These are phyloP conservation scores for Ellobius talpinus DNA, from an alignment of 2,113 vertebrate genomes.

Conservation along the genomic window DNA sequence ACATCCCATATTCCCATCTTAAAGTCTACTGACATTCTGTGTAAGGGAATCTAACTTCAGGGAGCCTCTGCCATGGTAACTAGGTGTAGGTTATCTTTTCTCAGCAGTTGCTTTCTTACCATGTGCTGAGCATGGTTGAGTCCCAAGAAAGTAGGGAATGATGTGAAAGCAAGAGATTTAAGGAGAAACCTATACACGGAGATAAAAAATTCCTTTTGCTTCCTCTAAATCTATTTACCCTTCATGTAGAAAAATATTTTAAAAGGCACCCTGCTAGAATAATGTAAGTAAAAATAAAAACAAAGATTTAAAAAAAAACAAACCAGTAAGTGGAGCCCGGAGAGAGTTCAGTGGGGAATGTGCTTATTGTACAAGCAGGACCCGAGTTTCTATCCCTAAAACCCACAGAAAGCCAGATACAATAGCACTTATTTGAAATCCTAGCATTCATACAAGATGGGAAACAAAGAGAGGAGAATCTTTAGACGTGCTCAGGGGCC, in stretches of 20 bases:
- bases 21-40: not conserved
- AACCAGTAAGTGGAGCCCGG: not conserved
- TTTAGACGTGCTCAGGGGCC: too few species aligned
- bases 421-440: not conserved
- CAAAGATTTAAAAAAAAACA: constrained; percentile 1
- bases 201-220: constrained; percentile 35
- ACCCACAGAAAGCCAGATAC: not conserved
- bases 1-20: not conserved
- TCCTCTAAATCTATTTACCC: constrained; percentile 40
- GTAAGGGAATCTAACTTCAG: not conserved
- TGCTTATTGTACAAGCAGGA: not conserved
- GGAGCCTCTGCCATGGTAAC: not conserved
- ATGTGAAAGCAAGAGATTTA: not conserved
- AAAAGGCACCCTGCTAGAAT: not conserved
- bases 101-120: not conserved
- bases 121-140: not conserved
- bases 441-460: not conserved
- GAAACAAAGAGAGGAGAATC: not conserved
- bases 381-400: too few species aligned
- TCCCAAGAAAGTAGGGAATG: not conserved
- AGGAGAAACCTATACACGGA: not conserved
- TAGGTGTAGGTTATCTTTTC: not conserved
- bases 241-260: not conserved
- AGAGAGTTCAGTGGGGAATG: not conserved
- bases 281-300: constrained; percentile 45